Conservation (phyloP, 2,113 vertebrate genomes). For the Laticauda laticaudata region DNA sequence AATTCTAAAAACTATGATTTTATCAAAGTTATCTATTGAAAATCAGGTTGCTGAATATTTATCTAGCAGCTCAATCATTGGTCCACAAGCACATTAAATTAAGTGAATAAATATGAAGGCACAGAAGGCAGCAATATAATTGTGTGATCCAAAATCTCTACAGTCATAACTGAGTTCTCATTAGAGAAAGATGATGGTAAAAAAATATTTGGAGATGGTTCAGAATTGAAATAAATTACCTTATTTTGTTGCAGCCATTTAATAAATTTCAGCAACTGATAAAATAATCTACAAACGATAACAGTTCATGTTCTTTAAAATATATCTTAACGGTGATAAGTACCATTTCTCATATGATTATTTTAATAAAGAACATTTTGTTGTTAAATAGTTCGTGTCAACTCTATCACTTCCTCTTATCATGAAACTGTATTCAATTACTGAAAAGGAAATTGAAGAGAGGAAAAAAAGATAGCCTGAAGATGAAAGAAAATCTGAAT, state of each 20-base stretch:
- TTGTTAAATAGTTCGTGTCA: background rate
- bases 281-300: background rate
- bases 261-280: background rate
- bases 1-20: background rate
- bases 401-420: background rate
- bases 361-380: background rate
- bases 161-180: background rate
- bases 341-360: background rate
- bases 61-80: background rate
- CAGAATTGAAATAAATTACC: background rate
- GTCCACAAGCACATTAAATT: background rate
- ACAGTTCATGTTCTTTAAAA: background rate
- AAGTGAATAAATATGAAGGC: background rate
- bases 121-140: background rate
- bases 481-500: background rate
- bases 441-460: background rate
- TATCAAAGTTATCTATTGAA: background rate
- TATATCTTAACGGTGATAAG: background rate
- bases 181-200: background rate
- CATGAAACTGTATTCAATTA: background rate
- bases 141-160: background rate
- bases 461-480: background rate
- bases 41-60: background rate
- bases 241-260: background rate
- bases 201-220: background rate